Evolutionary conservation across 2,113 vertebrate species (phyloP).

Genomic region (Oncorhynchus clarkii): DNA sequence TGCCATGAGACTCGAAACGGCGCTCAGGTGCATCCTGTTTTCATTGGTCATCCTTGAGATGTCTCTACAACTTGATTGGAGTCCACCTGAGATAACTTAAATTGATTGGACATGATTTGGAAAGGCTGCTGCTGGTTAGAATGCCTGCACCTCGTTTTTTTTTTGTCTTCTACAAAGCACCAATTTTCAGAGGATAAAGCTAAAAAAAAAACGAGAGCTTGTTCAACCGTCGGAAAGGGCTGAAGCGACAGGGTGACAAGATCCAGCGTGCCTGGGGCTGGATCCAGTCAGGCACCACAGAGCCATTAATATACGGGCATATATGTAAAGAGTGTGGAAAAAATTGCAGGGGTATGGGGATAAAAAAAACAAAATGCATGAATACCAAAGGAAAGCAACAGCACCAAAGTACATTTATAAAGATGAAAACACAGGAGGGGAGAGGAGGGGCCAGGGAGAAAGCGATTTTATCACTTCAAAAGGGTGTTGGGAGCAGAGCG

Average conservation of each 20-base stretch:
- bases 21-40: no score
- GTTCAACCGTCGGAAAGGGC: not conserved
- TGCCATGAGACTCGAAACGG: no score
- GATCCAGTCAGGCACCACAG: constrained; percentile 30
- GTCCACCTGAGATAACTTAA: no score
- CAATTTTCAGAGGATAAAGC: constrained; percentile 22
- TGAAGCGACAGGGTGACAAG: constrained; percentile 21
- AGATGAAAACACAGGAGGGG: not conserved
- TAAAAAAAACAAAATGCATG: constrained; percentile 9
- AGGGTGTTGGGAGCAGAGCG: not conserved
- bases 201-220: not conserved
- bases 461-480: constrained; percentile 35
- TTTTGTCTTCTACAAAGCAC: no score
- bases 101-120: no score
- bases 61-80: no score
- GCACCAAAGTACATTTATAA: constrained; percentile 22
- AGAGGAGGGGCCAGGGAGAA: constrained; percentile 1
- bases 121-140: no score
- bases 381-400: constrained; percentile 27
- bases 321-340: constrained; percentile 26
- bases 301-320: constrained; percentile 6
- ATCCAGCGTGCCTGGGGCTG: constrained; percentile 19
- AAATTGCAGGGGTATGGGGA: constrained; percentile 23
- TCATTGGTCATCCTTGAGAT: no score
- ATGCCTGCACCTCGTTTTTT: no score